phyloP scores from a whole-genome alignment of 2,113 vertebrate genomes.

The Crotophaga sulcirostris region DNA sequence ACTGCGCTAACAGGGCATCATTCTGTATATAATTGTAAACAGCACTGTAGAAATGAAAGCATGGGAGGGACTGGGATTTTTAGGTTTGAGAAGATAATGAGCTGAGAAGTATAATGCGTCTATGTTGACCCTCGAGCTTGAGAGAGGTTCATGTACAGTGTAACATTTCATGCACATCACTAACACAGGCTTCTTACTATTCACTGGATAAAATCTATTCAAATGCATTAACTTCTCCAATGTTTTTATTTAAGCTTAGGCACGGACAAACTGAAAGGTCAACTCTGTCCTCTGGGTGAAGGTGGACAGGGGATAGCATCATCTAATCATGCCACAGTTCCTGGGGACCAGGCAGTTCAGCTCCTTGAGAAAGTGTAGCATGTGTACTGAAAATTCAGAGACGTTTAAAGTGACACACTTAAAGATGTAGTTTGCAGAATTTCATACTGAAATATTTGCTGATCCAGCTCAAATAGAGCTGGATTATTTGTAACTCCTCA shows the following conservation, averaged over 20 bases:
- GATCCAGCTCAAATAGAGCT: background rate
- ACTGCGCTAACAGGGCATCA: background rate
- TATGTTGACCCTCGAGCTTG: background rate
- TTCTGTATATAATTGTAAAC: background rate
- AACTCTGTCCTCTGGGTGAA: background rate
- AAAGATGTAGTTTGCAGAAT: background rate
- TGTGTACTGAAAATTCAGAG: background rate
- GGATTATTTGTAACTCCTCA: background rate
- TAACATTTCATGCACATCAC: background rate
- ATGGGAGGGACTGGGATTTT: background rate
- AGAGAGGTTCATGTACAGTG: background rate
- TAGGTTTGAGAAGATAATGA: background rate
- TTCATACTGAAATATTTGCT: background rate
- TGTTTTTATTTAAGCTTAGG: constrained; percentile 34
- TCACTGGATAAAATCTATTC: constrained; percentile 19
- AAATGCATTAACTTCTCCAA: background rate
- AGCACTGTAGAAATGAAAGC: background rate
- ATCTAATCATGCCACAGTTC: background rate
- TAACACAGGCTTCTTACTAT: background rate
- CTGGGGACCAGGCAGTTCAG: background rate
- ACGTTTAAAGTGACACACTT: background rate
- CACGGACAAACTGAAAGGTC: constrained; percentile 39
- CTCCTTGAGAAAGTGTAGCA: background rate
- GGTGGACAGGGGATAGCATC: background rate
- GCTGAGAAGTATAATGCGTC: background rate